phyloP scores from a whole-genome alignment of 2,888 invertebrate species.

The Metopia argyrocephala region DNA sequence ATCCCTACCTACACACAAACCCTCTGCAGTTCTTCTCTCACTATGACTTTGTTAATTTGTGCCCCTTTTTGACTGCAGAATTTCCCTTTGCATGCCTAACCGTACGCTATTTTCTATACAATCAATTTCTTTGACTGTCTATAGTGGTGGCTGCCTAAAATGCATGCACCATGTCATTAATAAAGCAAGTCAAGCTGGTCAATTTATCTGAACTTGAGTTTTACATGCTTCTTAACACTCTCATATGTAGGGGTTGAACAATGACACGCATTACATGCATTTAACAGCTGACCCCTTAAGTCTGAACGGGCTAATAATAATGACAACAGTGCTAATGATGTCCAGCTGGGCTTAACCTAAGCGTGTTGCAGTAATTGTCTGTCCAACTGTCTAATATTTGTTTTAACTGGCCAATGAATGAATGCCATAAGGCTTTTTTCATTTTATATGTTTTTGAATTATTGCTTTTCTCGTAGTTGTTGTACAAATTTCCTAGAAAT shows the following conservation, averaged over 20 bases:
- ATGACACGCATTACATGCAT: too few relatives aligned
- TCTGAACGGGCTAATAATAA: neutral
- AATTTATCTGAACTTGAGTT: conserved; percentile 27
- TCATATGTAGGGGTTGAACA: too few relatives aligned
- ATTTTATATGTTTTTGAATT: neutral
- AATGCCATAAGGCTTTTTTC: neutral
- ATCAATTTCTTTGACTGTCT: too few relatives aligned
- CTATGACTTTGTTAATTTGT: too few relatives aligned
- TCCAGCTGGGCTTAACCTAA: conserved; percentile 45
- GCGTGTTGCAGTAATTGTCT: neutral
- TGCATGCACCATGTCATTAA: conserved; percentile 48
- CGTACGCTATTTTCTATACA: too few relatives aligned
- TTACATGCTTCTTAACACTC: neutral
- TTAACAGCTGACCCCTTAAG: conserved; percentile 37
- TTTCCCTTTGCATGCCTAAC: conserved; percentile 33
- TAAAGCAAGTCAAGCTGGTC: conserved; percentile 34
- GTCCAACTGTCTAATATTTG: neutral
- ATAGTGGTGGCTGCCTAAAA: conserved; percentile 11
- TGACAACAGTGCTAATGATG: conserved; percentile 21
- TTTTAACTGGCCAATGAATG: neutral
- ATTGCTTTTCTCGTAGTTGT: neutral
- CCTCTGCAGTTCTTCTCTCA: too few relatives aligned
- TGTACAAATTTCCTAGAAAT: neutral
- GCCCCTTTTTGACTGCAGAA: neutral
- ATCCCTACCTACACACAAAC: neutral